Base-by-base conservation (phyloP, 1,140 invertebrate genomes). In the Planococcus citri region DNA sequence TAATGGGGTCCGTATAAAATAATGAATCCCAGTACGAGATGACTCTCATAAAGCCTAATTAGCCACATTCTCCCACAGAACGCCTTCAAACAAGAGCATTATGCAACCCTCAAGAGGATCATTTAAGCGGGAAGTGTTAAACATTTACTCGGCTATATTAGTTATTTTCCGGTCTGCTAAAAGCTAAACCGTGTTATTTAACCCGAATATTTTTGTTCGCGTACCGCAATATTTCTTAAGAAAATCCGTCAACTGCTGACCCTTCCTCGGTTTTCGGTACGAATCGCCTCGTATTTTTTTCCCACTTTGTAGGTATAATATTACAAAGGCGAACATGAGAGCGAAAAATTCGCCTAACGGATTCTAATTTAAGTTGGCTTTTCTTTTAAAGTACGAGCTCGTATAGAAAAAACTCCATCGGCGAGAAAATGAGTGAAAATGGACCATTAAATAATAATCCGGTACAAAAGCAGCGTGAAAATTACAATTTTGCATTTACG, bases 151-250 rank as follows among this genome's bases (percentile, higher is more conserved):
- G 29, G 41, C 41, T 51, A 51, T 51, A 51, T 51, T 51, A 51
- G 41, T 51, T 51, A 51, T 51, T 51, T 51, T 51, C 41, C 41
- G 41, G 41, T 51, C 41, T 20, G 41, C 41, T 51, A 51, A 51
- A 51, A 51, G 41, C 41, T 51, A 51, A 51, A 51, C 41, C 41
- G 41, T 51, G 41, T 51, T 51, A 51, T 51, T 51, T 51, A 51
- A 51, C 41, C 41, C 41, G 17, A 51, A 51, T 51, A 51, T 51
- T 51, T 51, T 51, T n/a, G 12, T 3, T 20, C n/a, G 10, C 41
- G 41, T 51, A 9, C 2, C 41, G 41, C 17, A 51, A 51, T 51
- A 51, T 51, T 51, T 51, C 41, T 51, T 20, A 51, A 51, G 41
- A 51, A 51, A 51, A 51, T 51, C n/a, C 41, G 41, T 20, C 29